These are phyloP conservation scores for Odontocerum albicorne DNA, from an alignment of 2,888 invertebrate genomes.

Conservation along the genomic window DNA sequence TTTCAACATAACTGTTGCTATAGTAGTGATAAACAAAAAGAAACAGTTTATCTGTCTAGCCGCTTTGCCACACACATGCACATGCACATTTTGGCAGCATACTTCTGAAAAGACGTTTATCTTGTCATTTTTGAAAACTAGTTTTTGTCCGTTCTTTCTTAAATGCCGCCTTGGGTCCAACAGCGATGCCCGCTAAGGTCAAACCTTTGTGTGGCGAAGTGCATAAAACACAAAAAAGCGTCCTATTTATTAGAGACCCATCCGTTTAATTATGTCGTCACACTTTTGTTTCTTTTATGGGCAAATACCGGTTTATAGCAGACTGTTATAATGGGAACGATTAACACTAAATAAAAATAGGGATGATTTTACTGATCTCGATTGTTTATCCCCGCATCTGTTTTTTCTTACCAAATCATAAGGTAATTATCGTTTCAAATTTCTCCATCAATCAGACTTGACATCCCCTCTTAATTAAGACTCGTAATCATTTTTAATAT, in stretches of 20 bases:
- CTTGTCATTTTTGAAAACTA: background rate
- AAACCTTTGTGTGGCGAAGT: background rate
- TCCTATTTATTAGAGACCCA: background rate
- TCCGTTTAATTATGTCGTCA: slow-evolving; percentile 3
- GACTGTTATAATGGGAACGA: background rate
- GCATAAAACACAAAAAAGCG: background rate
- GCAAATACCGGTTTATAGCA: background rate
- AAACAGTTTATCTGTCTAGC: too few relatives aligned
- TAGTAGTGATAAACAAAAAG: too few relatives aligned
- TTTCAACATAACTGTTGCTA: too few relatives aligned
- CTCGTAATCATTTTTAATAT: too few relatives aligned
- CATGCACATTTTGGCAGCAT: background rate
- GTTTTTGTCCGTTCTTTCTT: background rate
- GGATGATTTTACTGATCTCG: too few relatives aligned
- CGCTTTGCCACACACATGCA: too few relatives aligned
- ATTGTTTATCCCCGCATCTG: too few relatives aligned
- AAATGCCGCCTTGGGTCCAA: background rate
- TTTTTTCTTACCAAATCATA: too few relatives aligned
- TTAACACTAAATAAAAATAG: background rate
- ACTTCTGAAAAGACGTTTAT: background rate
- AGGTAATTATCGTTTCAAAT: too few relatives aligned
- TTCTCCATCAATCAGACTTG: too few relatives aligned
- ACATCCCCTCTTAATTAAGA: too few relatives aligned
- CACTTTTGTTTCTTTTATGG: slow-evolving; percentile 1
- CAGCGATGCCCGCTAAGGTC: background rate